Evolutionary conservation across 2,888 invertebrate species (phyloP).

Genomic region (Prionchulus punctatus): DNA sequence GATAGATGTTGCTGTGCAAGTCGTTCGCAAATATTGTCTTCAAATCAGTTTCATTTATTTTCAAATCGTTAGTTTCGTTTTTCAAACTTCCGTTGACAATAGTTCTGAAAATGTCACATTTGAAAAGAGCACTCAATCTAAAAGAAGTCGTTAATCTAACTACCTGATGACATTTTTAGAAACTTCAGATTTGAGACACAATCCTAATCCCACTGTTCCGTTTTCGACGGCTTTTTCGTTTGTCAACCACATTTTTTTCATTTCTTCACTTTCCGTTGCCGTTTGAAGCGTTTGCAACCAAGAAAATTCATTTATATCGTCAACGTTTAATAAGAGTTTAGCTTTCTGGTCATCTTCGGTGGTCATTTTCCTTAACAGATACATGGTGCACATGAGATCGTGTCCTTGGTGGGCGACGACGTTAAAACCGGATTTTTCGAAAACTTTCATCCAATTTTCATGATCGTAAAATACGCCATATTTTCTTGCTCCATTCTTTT

Average conservation of each 20-base stretch:
- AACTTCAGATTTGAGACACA: constrained; percentile 71
- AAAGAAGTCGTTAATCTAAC: neutral
- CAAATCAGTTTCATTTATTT: constrained; percentile 14
- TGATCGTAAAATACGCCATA: constrained; percentile 22
- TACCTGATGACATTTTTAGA: constrained; percentile 61
- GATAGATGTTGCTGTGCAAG: constrained; percentile 65
- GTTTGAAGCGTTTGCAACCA: constrained; percentile 17
- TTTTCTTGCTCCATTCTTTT: constrained; percentile 12
- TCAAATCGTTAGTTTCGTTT: neutral
- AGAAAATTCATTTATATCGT: constrained; percentile 40
- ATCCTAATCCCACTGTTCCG: constrained; percentile 71
- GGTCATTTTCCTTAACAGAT: constrained; percentile 6
- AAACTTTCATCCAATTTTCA: constrained; percentile 20
- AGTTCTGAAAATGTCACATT: neutral
- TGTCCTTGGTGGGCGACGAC: constrained; percentile 12
- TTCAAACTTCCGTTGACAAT: neutral
- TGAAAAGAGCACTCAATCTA: neutral
- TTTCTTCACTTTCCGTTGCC: constrained; percentile 42
- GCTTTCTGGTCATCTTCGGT: constrained; percentile 9
- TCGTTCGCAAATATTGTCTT: constrained; percentile 44
- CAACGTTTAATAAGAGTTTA: constrained; percentile 49
- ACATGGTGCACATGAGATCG: constrained; percentile 10
- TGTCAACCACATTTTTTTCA: constrained; percentile 22
- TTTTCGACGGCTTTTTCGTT: constrained; percentile 50
- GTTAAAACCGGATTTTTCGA: constrained; percentile 23